Evolutionary conservation across 2,888 invertebrate genomes (phyloP), one percentile per base, ranked within the genome.

Genomic region (Tetheella fluctuosa): DNA sequence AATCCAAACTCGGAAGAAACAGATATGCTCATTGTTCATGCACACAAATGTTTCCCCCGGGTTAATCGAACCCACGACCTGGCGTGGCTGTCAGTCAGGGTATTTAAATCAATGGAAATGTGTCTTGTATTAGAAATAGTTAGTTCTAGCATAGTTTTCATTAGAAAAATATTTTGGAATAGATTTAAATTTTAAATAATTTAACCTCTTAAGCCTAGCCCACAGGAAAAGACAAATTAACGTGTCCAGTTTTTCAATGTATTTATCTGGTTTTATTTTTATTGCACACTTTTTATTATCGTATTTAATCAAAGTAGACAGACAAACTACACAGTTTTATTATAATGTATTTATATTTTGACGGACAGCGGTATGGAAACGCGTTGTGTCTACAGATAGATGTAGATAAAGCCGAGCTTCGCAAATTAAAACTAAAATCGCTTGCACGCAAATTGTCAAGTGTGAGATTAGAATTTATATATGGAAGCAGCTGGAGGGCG

Each of bases 401-500:
- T 23, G 6, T n/a, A n/a, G 53, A 53, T 30, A 54, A 54, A 54
- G 23, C 30, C 5, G 34, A 54, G 52, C 64, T 55, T 48, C 48
- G 23, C 28, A 58, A 63, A 65, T 62, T 60, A 59, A 59, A 65
- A 30, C 54, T 67, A 69, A 62, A 30, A 10, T 59, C 37, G 60
- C 58, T 59, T 60, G 58, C 64, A 64, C 62, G 59, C 56, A 55
- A 65, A 60, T 34, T 52, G 37, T 37, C 17, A 72, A 72, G 71
- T 71, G 70, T 72, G 71, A 81, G 80, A 85, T 81, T 80, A 83
- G 79, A 76, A 74, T 77, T 82, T 84, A 86, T 80, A 82, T 84
- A 83, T 78, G 81, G 80, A 83, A 77, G 68, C 73, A 66, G 70
- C 80, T 90, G 89, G 89, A 87, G 65, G 66, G 63, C 63, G 37